Evolutionary conservation across 2,888 invertebrate genomes (phyloP), one percentile per base, ranked within the genome.

Genomic region (Elysia crispata): DNA sequence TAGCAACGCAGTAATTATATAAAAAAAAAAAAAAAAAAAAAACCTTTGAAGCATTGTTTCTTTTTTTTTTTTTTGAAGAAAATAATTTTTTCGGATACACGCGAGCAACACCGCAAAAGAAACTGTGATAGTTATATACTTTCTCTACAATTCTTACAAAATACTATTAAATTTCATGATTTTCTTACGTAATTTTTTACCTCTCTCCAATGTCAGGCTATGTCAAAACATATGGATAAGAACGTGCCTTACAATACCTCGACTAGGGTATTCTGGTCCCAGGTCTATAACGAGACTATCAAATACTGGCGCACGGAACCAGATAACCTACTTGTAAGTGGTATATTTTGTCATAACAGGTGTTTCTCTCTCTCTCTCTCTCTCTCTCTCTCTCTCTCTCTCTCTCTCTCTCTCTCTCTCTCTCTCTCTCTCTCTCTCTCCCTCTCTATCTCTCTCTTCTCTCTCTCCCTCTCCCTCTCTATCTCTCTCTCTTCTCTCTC

Each of bases 231-330:
- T 80, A 84, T 84, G 49, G 85, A 90, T 82, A 85, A 85, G 69
- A 89, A 90, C 82, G 81, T 83, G 8, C 81, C 83, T 20, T 86
- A 86, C 77, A 81, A 83, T 20, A 86, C 86, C 62, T 88, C 89
- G 0, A 75, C 87, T 62, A 89, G 87, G 86, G 85, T 86, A 11
- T 90, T 90, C 82, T 90, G 89, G 89, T 86, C 88, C 0, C 89
- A 89, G 80, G 82, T 50, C 50, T 81, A 77, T 54, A 85, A 86
- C 66, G 0, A 54, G 20, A 83, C 85, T 30, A 79, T 75, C 28
- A 69, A 80, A 8, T 64, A 75, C 28, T 86, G 85, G 83, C 54
- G 80, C 23, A 82, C 84, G 66, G 82, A 83, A 18, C 87, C 87
- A 18, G 82, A 76, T 8, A 87, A 87, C 70, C 67, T 87, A 20